Percentiles rank a stretch among this genome's conserved stretches.
Conservation (phyloP, 2,797 vertebrate species). For the Chelonia mydas region DNA sequence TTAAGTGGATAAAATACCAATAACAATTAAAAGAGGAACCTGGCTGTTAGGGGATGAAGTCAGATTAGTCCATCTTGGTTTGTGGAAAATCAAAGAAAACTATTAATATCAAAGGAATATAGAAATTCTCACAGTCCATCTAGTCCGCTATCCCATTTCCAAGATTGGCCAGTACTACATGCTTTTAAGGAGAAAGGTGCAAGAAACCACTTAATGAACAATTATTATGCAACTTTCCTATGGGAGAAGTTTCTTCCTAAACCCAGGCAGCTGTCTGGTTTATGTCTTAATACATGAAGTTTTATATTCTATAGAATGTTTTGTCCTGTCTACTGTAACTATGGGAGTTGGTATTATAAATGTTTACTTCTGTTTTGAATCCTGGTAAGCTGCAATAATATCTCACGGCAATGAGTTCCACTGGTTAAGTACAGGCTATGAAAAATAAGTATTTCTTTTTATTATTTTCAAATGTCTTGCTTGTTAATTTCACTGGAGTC, state of each 20-base stretch:
- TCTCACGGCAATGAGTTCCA: background rate
- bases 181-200: background rate
- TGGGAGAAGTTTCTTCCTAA: background rate
- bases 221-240: accelerated
- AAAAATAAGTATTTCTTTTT: background rate
- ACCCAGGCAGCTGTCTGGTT: background rate
- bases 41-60: conserved; percentile 7
- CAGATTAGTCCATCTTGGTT: conserved; percentile 21
- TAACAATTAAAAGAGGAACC: conserved; percentile 30
- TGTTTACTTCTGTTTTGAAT: background rate
- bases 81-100: conserved; percentile 41
- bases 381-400: background rate
- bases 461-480: background rate
- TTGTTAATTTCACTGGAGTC: background rate
- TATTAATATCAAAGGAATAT: conserved; percentile 18
- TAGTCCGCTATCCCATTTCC: background rate
- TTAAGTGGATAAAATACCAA: conserved; percentile 3
- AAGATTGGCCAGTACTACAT: background rate
- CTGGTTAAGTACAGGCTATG: background rate
- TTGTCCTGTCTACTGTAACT: background rate
- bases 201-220: background rate
- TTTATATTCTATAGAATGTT: background rate
- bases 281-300: background rate
- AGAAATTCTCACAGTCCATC: background rate
- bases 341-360: background rate